These are phyloP conservation scores for Tangachromis dhanisi DNA, from an alignment of 2,113 vertebrate species.

Conservation along the genomic window DNA sequence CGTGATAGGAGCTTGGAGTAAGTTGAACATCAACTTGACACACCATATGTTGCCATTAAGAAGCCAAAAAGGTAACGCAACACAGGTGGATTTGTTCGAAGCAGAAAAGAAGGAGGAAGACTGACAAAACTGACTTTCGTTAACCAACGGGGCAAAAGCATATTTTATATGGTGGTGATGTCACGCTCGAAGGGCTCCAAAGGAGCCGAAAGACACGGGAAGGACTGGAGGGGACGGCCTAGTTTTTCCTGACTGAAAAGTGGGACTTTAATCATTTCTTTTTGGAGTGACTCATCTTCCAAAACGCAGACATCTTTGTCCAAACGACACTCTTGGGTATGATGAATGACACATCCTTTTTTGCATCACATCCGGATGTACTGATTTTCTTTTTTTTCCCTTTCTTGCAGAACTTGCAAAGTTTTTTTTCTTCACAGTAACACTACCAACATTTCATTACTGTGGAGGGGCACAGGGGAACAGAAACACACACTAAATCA, in stretches of 20 bases:
- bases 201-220: background rate
- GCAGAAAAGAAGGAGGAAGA: background rate
- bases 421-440: background rate
- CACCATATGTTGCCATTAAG: background rate
- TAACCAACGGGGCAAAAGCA: background rate
- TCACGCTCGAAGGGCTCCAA: background rate
- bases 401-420: background rate
- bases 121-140: background rate
- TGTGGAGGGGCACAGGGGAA: background rate
- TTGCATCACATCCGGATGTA: slow-evolving; percentile 1
- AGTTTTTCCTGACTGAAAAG: background rate
- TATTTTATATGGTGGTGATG: background rate
- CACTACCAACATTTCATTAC: background rate
- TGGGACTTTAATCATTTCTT: background rate
- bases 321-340: background rate
- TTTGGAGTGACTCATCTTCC: background rate
- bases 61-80: background rate
- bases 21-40: background rate
- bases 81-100: background rate
- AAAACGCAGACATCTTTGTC: slow-evolving; percentile 1
- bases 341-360: slow-evolving; percentile 2
- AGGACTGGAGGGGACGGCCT: background rate
- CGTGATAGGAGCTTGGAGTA: background rate
- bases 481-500: background rate
- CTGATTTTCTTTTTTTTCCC: background rate